phyloP scores from a whole-genome alignment of 2,888 invertebrate genomes.

The Lobophora halterata region DNA sequence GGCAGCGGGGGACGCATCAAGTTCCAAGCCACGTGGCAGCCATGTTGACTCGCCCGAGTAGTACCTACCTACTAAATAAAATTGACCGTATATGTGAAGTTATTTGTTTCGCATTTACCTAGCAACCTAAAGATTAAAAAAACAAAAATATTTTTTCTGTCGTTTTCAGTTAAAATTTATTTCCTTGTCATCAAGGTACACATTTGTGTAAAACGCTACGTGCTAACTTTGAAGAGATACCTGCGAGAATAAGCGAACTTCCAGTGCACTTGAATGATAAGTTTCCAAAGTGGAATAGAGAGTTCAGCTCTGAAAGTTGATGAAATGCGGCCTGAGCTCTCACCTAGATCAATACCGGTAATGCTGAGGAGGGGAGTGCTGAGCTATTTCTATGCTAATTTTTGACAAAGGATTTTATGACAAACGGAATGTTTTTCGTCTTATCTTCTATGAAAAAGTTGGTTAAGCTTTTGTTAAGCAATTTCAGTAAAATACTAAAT shows the following conservation, averaged over 20 bases:
- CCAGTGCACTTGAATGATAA: constrained; percentile 67
- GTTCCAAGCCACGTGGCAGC: too few relatives aligned
- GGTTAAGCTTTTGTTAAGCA: too few relatives aligned
- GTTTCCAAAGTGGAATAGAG: constrained; percentile 57
- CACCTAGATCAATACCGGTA: constrained; percentile 21
- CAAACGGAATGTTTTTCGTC: constrained; percentile 1
- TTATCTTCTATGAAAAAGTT: constrained; percentile 3
- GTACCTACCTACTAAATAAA: too few relatives aligned
- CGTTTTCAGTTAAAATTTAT: constrained; percentile 38
- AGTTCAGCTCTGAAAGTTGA: constrained; percentile 53
- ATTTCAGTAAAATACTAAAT: too few relatives aligned
- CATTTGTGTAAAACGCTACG: constrained; percentile 72
- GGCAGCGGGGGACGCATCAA: too few relatives aligned
- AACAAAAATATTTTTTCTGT: too few relatives aligned
- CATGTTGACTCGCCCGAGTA: too few relatives aligned
- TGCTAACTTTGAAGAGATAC: constrained; percentile 70
- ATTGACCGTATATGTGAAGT: too few relatives aligned
- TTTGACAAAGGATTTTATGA: constrained; percentile 15
- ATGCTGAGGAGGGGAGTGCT: constrained; percentile 4
- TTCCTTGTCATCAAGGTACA: constrained; percentile 56
- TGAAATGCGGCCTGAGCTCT: constrained; percentile 44
- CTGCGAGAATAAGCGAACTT: constrained; percentile 66
- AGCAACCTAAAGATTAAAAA: too few relatives aligned
- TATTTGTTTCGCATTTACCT: too few relatives aligned
- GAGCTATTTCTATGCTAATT: constrained; percentile 21